Evolutionary conservation across 2,797 vertebrate genomes (phyloP).

Genomic region (Acanthiza pusilla): DNA sequence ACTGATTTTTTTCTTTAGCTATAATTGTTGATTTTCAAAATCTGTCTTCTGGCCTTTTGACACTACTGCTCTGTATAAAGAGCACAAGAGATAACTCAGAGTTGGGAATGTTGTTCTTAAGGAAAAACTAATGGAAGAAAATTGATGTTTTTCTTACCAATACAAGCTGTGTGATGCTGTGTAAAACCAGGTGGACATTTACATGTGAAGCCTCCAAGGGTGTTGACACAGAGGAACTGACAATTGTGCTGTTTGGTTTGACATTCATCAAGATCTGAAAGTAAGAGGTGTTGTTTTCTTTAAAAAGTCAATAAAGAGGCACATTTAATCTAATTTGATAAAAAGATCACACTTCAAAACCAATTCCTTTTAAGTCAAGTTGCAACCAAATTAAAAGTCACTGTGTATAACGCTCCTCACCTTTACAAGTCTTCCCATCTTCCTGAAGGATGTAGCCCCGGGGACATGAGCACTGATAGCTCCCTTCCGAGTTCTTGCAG

Average conservation of each 20-base stretch:
- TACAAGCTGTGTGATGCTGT: constrained; percentile 83
- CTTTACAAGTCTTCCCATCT: constrained; percentile 79
- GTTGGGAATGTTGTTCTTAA: not conserved
- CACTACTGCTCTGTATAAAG: not conserved
- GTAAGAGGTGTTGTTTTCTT: not conserved
- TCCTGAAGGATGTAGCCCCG: constrained; percentile 75
- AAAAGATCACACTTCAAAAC: not conserved
- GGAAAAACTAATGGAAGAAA: not conserved
- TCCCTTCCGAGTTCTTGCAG: constrained; percentile 77
- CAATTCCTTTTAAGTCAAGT: not conserved
- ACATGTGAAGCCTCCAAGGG: constrained; percentile 82
- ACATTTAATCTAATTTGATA: not conserved
- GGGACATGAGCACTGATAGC: constrained; percentile 75
- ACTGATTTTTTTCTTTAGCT: not conserved
- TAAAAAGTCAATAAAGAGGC: not conserved
- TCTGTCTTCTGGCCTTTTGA: not conserved
- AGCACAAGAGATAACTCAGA: not conserved
- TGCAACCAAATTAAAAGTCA: not conserved
- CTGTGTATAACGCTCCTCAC: not conserved
- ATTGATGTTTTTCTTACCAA: constrained; percentile 67
- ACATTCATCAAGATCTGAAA: constrained; percentile 84
- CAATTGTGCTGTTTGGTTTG: constrained; percentile 84
- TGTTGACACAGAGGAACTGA: constrained; percentile 85
- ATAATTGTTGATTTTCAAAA: not conserved
- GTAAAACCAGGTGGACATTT: constrained; percentile 85